phyloP scores from a whole-genome alignment of 2,888 invertebrate genomes.

The Lamellibrachia columna region DNA sequence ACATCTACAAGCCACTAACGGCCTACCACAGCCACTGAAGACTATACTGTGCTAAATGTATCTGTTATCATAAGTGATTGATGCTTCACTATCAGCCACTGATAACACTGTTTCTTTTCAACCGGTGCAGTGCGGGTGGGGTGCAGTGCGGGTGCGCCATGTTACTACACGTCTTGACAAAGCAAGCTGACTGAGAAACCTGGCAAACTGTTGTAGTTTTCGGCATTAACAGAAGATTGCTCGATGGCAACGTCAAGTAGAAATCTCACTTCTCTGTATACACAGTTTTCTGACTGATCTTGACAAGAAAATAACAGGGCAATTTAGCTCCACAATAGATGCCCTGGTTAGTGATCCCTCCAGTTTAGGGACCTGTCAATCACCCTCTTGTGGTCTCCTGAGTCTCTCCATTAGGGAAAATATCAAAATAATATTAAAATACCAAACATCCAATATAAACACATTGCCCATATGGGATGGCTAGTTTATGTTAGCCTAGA shows the following conservation, averaged over 20 bases:
- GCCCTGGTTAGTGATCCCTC: neutral
- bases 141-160: neutral
- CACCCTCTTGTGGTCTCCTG: neutral
- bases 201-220: neutral
- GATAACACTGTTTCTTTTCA: neutral
- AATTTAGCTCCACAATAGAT: neutral
- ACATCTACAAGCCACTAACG: no score
- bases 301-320: slow-evolving; percentile 4
- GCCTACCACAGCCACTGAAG: neutral
- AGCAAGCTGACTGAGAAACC: neutral
- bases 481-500: neutral
- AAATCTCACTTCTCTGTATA: neutral
- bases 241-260: neutral
- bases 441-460: neutral
- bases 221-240: neutral
- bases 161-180: neutral
- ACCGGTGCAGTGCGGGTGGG: no score
- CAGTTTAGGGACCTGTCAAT: neutral
- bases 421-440: neutral
- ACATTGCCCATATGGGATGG: neutral
- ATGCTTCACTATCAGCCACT: neutral
- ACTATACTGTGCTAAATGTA: neutral
- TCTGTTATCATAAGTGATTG: neutral
- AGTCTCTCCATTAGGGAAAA: neutral
- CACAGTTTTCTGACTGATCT: neutral